Conservation (phyloP, 1,140 invertebrate genomes). For the Brachionus asplanchnoidis region DNA sequence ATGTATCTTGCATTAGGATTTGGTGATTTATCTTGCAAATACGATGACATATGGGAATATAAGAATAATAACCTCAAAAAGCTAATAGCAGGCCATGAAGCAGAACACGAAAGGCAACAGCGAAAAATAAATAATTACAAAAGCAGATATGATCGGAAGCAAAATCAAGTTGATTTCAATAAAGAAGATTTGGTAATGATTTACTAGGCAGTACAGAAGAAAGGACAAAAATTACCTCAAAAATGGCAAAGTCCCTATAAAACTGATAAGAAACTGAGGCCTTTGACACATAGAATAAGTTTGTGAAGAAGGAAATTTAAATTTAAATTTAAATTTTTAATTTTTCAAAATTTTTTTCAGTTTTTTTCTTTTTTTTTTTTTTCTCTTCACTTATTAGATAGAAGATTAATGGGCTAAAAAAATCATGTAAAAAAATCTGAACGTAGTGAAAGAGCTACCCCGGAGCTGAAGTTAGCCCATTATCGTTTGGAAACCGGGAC, state of each 20-base stretch:
- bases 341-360: neutral
- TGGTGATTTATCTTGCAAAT: neutral
- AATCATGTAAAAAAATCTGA: neutral
- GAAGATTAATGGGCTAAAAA: neutral
- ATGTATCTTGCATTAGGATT: neutral
- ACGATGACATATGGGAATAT: neutral
- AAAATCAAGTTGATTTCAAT: neutral
- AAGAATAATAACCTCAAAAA: neutral
- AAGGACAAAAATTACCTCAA: neutral
- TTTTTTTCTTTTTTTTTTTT: neutral
- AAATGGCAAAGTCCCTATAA: neutral
- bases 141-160: neutral
- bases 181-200: neutral
- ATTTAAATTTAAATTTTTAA: neutral
- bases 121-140: conserved; percentile 6
- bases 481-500: neutral
- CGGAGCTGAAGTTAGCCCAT: neutral
- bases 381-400: neutral
- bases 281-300: neutral
- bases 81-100: neutral
- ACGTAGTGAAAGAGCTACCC: neutral
- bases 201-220: neutral
- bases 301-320: neutral
- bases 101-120: neutral
- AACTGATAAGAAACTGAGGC: neutral